These are phyloP conservation scores for Meteorus cinctellus DNA, from an alignment of 2,888 invertebrate species.

Conservation along the genomic window DNA sequence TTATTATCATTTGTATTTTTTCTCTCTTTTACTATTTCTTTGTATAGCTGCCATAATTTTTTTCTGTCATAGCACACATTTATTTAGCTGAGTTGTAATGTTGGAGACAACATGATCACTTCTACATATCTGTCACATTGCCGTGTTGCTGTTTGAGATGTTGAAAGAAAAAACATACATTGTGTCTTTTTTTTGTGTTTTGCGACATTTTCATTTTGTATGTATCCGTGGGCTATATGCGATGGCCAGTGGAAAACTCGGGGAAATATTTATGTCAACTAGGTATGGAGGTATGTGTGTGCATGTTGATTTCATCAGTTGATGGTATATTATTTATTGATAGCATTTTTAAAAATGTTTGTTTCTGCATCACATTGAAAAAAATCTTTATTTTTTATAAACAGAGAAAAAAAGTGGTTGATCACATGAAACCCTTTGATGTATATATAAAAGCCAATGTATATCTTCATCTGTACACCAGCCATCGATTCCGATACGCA, in stretches of 20 bases:
- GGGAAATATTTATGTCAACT: conserved; percentile 29
- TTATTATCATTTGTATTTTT: background rate
- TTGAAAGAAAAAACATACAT: conserved; percentile 51
- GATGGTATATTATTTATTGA: too few relatives aligned
- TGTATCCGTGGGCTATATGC: conserved; percentile 17
- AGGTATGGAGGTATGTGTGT: too few relatives aligned
- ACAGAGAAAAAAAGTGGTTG: too few relatives aligned
- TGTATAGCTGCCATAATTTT: conserved; percentile 28
- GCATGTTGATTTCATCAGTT: too few relatives aligned
- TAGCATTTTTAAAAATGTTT: too few relatives aligned
- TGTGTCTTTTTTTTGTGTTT: background rate
- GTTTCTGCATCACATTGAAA: too few relatives aligned
- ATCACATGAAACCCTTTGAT: background rate
- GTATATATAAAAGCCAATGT: background rate
- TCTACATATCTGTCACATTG: conserved; percentile 52
- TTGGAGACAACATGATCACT: conserved; percentile 30
- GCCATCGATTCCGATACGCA: conserved; percentile 28
- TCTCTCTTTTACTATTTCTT: background rate
- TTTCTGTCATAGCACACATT: conserved; percentile 53
- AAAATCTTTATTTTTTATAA: too few relatives aligned
- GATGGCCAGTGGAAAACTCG: conserved; percentile 37
- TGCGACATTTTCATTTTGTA: conserved; percentile 52
- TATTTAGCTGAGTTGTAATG: conserved; percentile 42
- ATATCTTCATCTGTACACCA: background rate
- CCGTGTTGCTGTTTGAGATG: conserved; percentile 45